Percentiles rank a stretch among this genome's conserved stretches.
Conservation (phyloP, 2,113 vertebrate species). For the Aldabrachelys gigantea region DNA sequence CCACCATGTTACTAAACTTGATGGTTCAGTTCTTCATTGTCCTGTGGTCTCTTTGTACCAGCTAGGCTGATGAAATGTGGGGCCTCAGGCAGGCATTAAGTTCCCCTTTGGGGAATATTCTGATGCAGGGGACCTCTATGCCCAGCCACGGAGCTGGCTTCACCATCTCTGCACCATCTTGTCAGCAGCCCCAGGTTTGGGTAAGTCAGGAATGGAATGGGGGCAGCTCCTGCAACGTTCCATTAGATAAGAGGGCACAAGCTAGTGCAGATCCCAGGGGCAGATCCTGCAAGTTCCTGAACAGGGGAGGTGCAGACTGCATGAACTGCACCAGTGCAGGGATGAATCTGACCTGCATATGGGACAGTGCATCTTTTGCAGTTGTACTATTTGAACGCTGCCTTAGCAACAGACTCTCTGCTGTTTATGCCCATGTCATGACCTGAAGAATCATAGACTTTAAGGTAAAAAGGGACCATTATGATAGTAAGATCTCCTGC, state of each 20-base stretch:
- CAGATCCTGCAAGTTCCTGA: slow-evolving; percentile 50
- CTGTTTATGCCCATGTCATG: background rate
- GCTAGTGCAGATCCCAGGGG: slow-evolving; percentile 43
- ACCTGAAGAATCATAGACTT: background rate
- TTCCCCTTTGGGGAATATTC: background rate
- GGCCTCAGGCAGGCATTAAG: background rate
- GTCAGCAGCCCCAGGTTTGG: background rate
- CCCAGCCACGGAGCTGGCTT: background rate
- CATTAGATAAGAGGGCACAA: background rate
- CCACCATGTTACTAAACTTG: background rate
- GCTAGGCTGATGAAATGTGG: background rate
- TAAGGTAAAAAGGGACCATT: too few relatives aligned
- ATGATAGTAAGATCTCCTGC: too few relatives aligned
- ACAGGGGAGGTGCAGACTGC: background rate
- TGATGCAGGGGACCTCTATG: rapidly evolving
- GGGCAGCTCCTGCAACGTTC: background rate
- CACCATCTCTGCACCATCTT: background rate
- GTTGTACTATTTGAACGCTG: background rate
- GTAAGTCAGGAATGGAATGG: background rate
- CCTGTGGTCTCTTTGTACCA: background rate
- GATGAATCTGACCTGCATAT: slow-evolving; percentile 19
- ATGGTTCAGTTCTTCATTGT: background rate
- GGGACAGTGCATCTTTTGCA: slow-evolving; percentile 27
- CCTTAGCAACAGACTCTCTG: background rate
- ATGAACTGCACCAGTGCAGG: slow-evolving; percentile 41